A percentile compares a stretch with the other conserved stretches of the same genome.
Evolutionary conservation across 2,113 vertebrate species (phyloP).

Genomic region (Apteryx mantelli): DNA sequence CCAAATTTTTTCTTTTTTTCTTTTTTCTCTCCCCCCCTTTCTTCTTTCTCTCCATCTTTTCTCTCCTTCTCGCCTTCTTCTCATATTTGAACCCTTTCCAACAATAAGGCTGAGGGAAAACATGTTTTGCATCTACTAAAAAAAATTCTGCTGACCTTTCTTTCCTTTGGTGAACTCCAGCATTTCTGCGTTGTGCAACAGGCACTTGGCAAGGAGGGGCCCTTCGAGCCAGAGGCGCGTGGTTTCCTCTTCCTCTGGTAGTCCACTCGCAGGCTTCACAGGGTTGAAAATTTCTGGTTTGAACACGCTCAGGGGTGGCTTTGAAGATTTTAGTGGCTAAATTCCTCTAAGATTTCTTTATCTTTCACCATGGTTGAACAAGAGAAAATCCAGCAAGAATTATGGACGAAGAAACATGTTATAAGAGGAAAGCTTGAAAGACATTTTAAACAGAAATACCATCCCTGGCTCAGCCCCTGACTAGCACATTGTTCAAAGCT

Average conservation of each 20-base stretch:
- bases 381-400: neutral
- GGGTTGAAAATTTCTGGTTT: neutral
- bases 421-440: neutral
- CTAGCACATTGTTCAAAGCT: neutral
- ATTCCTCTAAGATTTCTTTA: neutral
- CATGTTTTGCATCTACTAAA: neutral
- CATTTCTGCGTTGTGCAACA: neutral
- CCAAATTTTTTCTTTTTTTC: too few species aligned
- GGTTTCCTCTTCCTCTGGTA: too few species aligned
- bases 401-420: neutral
- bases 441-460: neutral
- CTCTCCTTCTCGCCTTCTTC: too few species aligned
- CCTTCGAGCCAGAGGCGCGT: neutral
- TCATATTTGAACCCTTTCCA: neutral
- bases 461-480: neutral
- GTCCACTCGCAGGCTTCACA: too few species aligned
- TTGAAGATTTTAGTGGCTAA: neutral
- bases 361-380: neutral
- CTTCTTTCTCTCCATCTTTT: too few species aligned
- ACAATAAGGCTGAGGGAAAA: neutral
- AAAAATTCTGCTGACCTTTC: neutral
- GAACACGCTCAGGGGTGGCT: neutral
- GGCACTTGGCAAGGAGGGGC: neutral
- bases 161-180: neutral
- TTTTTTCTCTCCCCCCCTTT: too few species aligned